phyloP scores from a whole-genome alignment of 2,888 invertebrate genomes.

The Sesia apiformis region DNA sequence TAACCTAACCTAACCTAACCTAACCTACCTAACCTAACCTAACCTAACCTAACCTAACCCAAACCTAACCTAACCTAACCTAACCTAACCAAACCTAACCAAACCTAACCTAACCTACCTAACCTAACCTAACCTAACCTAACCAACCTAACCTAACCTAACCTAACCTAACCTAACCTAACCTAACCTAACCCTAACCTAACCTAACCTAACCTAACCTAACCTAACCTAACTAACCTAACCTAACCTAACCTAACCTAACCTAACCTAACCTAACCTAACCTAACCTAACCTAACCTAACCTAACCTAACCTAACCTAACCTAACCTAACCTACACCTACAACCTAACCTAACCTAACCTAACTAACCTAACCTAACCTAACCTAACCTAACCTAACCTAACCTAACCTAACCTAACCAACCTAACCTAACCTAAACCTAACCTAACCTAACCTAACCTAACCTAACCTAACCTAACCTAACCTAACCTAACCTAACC shows the following conservation, averaged over 20 bases:
- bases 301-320: not conserved
- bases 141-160: slow-evolving; percentile 1
- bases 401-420: not conserved
- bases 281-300: slow-evolving; percentile 1
- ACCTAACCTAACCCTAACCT: not conserved
- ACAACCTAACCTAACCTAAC: not conserved
- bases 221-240: slow-evolving; percentile 2
- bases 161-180: not conserved
- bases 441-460: not conserved
- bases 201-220: slow-evolving; percentile 6
- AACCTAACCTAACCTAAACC: not conserved
- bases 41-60: slow-evolving; percentile 8
- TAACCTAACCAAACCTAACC: not conserved
- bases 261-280: not conserved
- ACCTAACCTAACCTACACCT: not conserved
- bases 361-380: not conserved
- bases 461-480: not conserved
- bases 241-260: slow-evolving; percentile 1
- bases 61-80: not conserved
- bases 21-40: slow-evolving; percentile 6
- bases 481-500: slow-evolving; percentile 4
- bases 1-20: slow-evolving; percentile 6
- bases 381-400: not conserved
- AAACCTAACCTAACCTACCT: not conserved
- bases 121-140: slow-evolving; percentile 1